Evolutionary conservation across 1,140 invertebrate species (phyloP).

Genomic region (Paraescarpia echinospica): DNA sequence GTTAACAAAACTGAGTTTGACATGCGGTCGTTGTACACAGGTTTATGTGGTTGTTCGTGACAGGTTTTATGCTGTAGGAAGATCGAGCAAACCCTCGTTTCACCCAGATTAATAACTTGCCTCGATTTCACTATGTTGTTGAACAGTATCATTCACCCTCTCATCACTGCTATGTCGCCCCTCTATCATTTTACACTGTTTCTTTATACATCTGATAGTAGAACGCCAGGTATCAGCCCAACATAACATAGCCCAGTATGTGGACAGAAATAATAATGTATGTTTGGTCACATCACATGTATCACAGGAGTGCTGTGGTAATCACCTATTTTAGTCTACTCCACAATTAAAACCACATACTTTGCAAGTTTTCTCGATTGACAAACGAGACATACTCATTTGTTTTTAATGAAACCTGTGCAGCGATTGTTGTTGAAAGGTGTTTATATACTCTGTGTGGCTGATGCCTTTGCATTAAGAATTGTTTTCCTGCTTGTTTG

Average conservation of each 20-base stretch:
- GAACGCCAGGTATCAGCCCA: background rate
- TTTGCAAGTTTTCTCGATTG: background rate
- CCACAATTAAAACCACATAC: background rate
- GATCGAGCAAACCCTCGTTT: background rate
- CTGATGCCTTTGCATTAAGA: background rate
- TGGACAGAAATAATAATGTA: background rate
- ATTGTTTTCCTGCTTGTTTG: background rate
- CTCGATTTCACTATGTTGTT: background rate
- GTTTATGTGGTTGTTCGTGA: background rate
- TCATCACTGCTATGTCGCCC: background rate
- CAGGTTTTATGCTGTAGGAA: background rate
- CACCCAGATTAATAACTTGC: background rate
- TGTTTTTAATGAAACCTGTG: background rate
- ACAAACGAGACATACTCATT: background rate
- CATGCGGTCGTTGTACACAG: background rate
- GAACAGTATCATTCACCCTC: background rate
- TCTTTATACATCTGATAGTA: background rate
- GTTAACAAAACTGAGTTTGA: background rate
- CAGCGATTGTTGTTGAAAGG: background rate
- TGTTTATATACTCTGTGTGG: background rate
- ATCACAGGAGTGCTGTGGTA: background rate
- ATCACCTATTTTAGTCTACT: background rate
- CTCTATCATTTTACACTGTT: background rate
- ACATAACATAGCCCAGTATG: background rate
- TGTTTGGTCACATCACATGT: background rate